These are phyloP conservation scores for Amblyornis subalaris DNA, from an alignment of 2,113 vertebrate genomes.

Conservation along the genomic window DNA sequence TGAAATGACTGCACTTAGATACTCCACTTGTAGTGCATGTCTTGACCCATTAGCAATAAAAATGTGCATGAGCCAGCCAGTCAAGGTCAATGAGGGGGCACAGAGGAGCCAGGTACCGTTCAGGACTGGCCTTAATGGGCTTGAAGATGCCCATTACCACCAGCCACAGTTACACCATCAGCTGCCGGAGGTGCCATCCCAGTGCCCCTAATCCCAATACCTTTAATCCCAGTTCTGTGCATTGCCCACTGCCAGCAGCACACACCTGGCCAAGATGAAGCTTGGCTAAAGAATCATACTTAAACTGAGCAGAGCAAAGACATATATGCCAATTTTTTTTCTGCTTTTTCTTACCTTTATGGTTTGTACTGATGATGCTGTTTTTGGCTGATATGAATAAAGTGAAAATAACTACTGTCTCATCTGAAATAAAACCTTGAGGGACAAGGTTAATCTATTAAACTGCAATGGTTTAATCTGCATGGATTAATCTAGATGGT, in stretches of 20 bases:
- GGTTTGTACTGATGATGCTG: background rate
- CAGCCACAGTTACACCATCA: background rate
- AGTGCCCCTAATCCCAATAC: background rate
- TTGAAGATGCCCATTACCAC: background rate
- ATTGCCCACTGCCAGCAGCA: background rate
- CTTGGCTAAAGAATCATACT: background rate
- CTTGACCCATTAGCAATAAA: background rate
- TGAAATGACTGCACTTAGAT: background rate
- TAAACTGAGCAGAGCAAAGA: background rate
- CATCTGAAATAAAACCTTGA: background rate
- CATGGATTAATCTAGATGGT: background rate
- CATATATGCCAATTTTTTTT: rapidly evolving
- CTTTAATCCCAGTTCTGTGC: background rate
- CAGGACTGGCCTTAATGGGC: rapidly evolving
- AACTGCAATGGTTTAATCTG: background rate
- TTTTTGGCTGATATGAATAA: background rate
- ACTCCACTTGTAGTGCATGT: background rate
- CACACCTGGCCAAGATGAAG: background rate
- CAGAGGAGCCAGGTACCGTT: background rate
- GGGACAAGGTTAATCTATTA: background rate
- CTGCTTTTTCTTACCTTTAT: background rate
- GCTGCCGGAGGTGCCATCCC: background rate
- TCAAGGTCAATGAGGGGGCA: background rate
- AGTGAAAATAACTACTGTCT: background rate
- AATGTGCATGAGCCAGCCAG: background rate